Evolutionary conservation across 2,888 invertebrate species (phyloP).

Genomic region (Xylota segnis): DNA sequence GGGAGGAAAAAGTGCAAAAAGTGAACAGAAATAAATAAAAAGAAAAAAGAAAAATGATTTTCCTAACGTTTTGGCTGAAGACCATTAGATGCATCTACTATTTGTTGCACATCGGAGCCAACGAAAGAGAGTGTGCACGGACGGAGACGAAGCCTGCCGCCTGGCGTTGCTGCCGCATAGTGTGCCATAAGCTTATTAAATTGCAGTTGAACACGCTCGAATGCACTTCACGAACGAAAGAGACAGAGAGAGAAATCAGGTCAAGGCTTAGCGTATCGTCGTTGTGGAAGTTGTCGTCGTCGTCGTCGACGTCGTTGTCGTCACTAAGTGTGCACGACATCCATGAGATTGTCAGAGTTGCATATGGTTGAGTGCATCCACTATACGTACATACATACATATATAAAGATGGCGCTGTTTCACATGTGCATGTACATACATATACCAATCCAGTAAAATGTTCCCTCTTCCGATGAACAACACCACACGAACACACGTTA

Average conservation of each 20-base stretch:
- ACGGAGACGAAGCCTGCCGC: slow-evolving; percentile 40
- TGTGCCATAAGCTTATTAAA: slow-evolving; percentile 75
- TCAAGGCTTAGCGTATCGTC: slow-evolving; percentile 83
- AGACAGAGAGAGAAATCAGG: slow-evolving; percentile 84
- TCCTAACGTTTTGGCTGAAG: slow-evolving; percentile 49
- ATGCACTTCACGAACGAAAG: slow-evolving; percentile 80
- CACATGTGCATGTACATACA: not conserved
- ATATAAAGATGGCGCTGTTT: slow-evolving; percentile 33
- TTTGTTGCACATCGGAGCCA: slow-evolving; percentile 65
- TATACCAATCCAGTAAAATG: slow-evolving; percentile 19
- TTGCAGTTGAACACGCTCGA: slow-evolving; percentile 76
- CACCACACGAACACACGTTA: slow-evolving; percentile 46
- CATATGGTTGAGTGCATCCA: slow-evolving; percentile 71
- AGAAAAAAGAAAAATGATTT: slow-evolving; percentile 41
- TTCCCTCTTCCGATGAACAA: slow-evolving; percentile 57
- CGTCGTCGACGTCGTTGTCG: slow-evolving; percentile 56
- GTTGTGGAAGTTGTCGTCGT: slow-evolving; percentile 56
- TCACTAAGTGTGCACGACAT: slow-evolving; percentile 69
- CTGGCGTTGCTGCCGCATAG: slow-evolving; percentile 34
- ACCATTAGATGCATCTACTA: slow-evolving; percentile 73
- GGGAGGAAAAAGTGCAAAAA: not conserved
- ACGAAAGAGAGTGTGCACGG: slow-evolving; percentile 7
- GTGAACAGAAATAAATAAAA: slow-evolving; percentile 16
- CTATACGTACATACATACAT: slow-evolving; percentile 16
- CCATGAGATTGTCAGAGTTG: slow-evolving; percentile 57